A percentile compares a stretch with the other conserved stretches of the same genome.
phyloP scores from a whole-genome alignment of 2,888 invertebrate species.

The Heliconius erato region DNA sequence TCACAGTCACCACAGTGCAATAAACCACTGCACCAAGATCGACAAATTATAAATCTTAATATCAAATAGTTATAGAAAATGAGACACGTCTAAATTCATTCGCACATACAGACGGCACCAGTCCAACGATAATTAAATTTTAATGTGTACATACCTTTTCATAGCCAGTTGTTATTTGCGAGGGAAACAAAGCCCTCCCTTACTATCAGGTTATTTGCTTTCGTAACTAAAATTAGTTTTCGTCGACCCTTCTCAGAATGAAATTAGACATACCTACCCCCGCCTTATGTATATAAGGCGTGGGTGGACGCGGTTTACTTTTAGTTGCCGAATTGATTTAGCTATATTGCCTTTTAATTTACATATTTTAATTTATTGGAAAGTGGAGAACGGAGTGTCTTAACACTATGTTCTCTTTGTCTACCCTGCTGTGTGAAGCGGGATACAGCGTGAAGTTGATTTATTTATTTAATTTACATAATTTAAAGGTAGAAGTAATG shows the following conservation, averaged over 20 bases:
- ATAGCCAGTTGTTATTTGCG: conserved; percentile 56
- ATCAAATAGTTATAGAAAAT: not conserved
- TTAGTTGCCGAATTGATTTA: not conserved
- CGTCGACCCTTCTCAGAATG: conserved; percentile 69
- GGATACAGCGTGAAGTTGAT: no score
- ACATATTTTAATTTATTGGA: not conserved
- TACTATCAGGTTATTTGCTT: conserved; percentile 70
- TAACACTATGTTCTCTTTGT: no score
- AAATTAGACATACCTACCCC: conserved; percentile 69
- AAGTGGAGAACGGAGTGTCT: no score
- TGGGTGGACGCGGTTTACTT: conserved; percentile 7
- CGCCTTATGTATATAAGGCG: conserved; percentile 47
- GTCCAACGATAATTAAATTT: conserved; percentile 65
- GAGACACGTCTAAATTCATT: conserved; percentile 8
- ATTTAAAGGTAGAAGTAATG: not conserved
- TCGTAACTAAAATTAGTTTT: conserved; percentile 79
- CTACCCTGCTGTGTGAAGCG: no score
- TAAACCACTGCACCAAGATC: no score
- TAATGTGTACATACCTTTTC: conserved; percentile 59
- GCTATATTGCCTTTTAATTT: not conserved
- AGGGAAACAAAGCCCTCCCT: conserved; percentile 60
- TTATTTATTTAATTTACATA: not conserved
- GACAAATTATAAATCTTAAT: not conserved
- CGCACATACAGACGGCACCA: conserved; percentile 28
- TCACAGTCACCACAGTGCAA: no score